These are phyloP conservation scores for Dicranocentrus wangi DNA, from an alignment of 2,888 invertebrate genomes.

Conservation along the genomic window DNA sequence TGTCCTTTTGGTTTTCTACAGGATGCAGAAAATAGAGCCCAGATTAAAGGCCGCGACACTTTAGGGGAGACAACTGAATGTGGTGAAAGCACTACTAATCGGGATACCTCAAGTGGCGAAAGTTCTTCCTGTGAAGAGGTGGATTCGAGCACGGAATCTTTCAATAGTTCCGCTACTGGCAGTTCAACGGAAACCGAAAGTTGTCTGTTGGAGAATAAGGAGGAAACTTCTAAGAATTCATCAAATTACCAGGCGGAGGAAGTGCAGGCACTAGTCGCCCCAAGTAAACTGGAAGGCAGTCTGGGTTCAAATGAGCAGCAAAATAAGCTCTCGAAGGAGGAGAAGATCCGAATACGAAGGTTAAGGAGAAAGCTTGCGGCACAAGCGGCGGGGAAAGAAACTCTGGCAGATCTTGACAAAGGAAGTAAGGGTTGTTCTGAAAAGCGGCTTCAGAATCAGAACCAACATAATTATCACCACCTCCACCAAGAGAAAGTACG, in stretches of 20 bases:
- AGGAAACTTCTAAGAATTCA: conserved; percentile 46
- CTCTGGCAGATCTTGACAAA: background rate
- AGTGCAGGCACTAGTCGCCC: conserved; percentile 31
- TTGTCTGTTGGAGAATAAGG: conserved; percentile 17
- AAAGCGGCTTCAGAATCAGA: background rate
- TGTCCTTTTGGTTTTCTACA: conserved; percentile 25
- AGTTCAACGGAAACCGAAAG: conserved; percentile 38
- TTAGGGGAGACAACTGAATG: conserved; percentile 20
- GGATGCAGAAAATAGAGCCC: conserved; percentile 27
- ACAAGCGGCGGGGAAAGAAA: background rate
- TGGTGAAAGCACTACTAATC: conserved; percentile 13
- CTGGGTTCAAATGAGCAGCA: conserved; percentile 37
- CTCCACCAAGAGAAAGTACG: conserved; percentile 3
- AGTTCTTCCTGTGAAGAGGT: conserved; percentile 52
- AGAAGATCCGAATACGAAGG: conserved; percentile 53
- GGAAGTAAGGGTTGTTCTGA: background rate
- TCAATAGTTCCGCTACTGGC: conserved; percentile 10
- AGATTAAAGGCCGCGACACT: conserved; percentile 24
- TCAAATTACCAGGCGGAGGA: conserved; percentile 24
- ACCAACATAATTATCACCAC: background rate
- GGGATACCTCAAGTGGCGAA: conserved; percentile 18
- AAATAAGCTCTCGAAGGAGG: conserved; percentile 50
- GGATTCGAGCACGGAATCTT: conserved; percentile 33
- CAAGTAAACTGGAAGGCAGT: conserved; percentile 22
- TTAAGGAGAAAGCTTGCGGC: conserved; percentile 53